Percentiles rank a stretch among this genome's conserved stretches.
phyloP scores from a whole-genome alignment of 2,888 invertebrate genomes.

The Listrodromus nycthemerus region DNA sequence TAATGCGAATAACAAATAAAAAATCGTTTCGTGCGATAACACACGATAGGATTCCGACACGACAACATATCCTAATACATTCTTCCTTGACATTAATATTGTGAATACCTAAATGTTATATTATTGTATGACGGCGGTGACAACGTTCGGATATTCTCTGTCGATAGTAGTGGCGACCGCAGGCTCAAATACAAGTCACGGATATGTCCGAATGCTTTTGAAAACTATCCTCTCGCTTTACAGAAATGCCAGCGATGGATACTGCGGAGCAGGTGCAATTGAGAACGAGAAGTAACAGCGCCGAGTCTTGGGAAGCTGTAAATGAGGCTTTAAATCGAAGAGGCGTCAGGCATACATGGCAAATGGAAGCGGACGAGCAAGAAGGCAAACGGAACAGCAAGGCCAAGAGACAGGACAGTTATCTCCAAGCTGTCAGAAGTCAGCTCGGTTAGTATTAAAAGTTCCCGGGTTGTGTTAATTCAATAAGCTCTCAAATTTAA shows the following conservation, averaged over 20 bases:
- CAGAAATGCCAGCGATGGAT: slow-evolving; percentile 78
- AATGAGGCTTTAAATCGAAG: slow-evolving; percentile 74
- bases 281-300: slow-evolving; percentile 86
- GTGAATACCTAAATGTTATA: slow-evolving; percentile 30
- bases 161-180: slow-evolving; percentile 21
- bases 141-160: slow-evolving; percentile 17
- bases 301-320: slow-evolving; percentile 85
- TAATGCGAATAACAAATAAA: slow-evolving; percentile 6
- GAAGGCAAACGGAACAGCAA: slow-evolving; percentile 79
- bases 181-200: background rate
- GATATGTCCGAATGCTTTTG: background rate
- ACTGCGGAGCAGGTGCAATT: slow-evolving; percentile 82
- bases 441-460: slow-evolving; percentile 77
- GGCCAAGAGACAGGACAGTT: slow-evolving; percentile 85
- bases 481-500: slow-evolving; percentile 16
- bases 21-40: background rate
- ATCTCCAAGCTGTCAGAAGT: slow-evolving; percentile 84
- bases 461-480: slow-evolving; percentile 23
- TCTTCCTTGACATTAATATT: slow-evolving; percentile 31
- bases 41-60: background rate
- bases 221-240: slow-evolving; percentile 17
- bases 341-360: slow-evolving; percentile 78
- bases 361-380: slow-evolving; percentile 74
- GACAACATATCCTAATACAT: slow-evolving; percentile 15
- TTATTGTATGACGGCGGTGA: slow-evolving; percentile 27